These are phyloP conservation scores for Limnephilus auricula DNA, from an alignment of 2,888 invertebrate genomes.

Conservation along the genomic window DNA sequence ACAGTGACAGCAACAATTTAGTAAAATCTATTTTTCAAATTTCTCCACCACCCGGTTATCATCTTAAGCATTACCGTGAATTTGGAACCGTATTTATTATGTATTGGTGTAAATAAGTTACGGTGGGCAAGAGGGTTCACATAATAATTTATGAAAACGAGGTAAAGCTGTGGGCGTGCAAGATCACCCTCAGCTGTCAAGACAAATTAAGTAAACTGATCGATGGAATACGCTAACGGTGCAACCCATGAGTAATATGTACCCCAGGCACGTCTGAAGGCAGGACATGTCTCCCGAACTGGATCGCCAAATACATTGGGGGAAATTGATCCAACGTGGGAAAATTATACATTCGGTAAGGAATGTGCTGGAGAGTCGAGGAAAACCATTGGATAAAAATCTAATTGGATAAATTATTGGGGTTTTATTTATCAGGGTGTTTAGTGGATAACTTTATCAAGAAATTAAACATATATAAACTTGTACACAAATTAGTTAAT, in stretches of 20 bases:
- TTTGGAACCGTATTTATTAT: not conserved
- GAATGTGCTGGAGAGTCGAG: not conserved
- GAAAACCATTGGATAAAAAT: not conserved
- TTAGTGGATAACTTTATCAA: not conserved
- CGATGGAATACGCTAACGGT: slow-evolving; percentile 23
- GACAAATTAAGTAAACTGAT: slow-evolving; percentile 33
- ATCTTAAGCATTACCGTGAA: not conserved
- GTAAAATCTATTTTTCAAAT: too few species aligned
- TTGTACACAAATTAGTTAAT: too few species aligned
- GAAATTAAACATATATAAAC: not conserved
- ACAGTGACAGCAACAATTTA: too few species aligned
- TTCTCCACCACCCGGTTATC: too few species aligned
- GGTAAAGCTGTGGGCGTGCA: not conserved
- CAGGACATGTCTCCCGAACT: not conserved
- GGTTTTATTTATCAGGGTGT: slow-evolving; percentile 1
- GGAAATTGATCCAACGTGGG: slow-evolving; percentile 21
- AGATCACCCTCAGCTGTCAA: slow-evolving; percentile 24
- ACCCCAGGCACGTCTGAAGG: slow-evolving; percentile 9
- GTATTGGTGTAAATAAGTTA: not conserved
- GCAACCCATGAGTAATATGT: slow-evolving; percentile 20
- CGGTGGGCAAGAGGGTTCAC: not conserved
- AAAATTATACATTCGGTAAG: slow-evolving; percentile 18
- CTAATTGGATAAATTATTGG: not conserved
- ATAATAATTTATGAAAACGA: not conserved
- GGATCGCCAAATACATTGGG: slow-evolving; percentile 26